Evolutionary conservation across 2,797 vertebrate species (phyloP).

Genomic region (Acestrorhynchus altus): DNA sequence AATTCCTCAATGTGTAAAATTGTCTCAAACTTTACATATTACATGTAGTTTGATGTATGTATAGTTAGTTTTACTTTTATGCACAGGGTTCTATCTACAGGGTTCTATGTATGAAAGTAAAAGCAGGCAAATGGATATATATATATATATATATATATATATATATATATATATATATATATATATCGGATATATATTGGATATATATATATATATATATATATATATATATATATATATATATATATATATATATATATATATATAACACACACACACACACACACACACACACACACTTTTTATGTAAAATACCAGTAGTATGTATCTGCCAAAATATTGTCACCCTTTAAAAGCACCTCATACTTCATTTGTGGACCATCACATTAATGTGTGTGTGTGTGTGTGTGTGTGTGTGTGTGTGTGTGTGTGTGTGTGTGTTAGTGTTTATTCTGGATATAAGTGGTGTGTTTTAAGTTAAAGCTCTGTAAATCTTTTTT

Average conservation of each 20-base stretch:
- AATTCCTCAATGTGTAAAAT: not conserved
- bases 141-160: not conserved
- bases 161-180: not conserved
- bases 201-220: not conserved
- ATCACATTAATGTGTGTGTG: not conserved
- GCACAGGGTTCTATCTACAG: too few species aligned
- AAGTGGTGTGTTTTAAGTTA: conserved; percentile 77
- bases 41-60: too few species aligned
- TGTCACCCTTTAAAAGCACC: not conserved
- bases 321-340: not conserved
- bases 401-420: not conserved
- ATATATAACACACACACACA: too few species aligned
- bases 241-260: too few species aligned
- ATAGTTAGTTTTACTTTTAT: too few species aligned
- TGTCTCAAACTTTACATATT: too few species aligned
- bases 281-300: too few species aligned
- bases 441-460: conserved; percentile 54
- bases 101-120: too few species aligned
- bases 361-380: not conserved
- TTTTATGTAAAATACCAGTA: too few species aligned
- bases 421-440: not conserved
- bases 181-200: not conserved
- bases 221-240: too few species aligned
- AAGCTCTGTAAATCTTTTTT: conserved; percentile 77
- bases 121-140: too few species aligned